phyloP scores from a whole-genome alignment of 2,797 vertebrate species.

The Pampus argenteus region DNA sequence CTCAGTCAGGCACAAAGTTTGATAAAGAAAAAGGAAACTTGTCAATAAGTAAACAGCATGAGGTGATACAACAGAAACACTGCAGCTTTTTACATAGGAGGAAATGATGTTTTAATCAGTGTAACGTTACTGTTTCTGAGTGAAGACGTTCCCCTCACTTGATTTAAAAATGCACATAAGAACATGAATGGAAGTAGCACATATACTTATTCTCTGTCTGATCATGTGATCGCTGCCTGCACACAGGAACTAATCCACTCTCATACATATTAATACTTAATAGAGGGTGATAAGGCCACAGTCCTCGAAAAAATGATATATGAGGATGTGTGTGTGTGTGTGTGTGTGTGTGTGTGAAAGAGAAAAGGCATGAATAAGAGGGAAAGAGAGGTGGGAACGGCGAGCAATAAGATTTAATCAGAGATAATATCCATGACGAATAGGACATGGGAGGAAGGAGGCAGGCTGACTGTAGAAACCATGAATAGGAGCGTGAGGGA shows the following conservation, averaged over 20 bases:
- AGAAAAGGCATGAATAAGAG: conserved; percentile 2
- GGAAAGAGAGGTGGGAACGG: background rate
- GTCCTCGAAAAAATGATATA: background rate
- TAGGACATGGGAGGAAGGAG: conserved; percentile 17
- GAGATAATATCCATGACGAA: conserved; percentile 48
- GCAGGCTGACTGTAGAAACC: background rate
- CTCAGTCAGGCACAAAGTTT: too few relatives aligned
- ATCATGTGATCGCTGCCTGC: background rate
- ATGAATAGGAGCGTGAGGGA: conserved; percentile 9
- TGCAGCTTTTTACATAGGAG: too few relatives aligned
- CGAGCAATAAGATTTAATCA: conserved; percentile 34
- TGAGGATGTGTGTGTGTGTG: background rate
- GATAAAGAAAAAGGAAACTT: too few relatives aligned
- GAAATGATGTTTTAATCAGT: too few relatives aligned
- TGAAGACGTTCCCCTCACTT: too few relatives aligned
- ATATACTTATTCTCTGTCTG: background rate
- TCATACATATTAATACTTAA: conserved; percentile 4
- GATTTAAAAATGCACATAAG: too few relatives aligned
- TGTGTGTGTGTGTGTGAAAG: background rate
- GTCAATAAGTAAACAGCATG: background rate
- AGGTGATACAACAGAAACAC: too few relatives aligned
- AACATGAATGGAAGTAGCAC: too few relatives aligned
- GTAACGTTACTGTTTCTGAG: too few relatives aligned
- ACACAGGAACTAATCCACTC: background rate
- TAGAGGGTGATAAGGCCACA: background rate